A percentile compares a stretch with the other conserved stretches of the same genome.
Evolutionary conservation across 1,140 invertebrate genomes (phyloP).

Genomic region (Calliopsis andreniformis): DNA sequence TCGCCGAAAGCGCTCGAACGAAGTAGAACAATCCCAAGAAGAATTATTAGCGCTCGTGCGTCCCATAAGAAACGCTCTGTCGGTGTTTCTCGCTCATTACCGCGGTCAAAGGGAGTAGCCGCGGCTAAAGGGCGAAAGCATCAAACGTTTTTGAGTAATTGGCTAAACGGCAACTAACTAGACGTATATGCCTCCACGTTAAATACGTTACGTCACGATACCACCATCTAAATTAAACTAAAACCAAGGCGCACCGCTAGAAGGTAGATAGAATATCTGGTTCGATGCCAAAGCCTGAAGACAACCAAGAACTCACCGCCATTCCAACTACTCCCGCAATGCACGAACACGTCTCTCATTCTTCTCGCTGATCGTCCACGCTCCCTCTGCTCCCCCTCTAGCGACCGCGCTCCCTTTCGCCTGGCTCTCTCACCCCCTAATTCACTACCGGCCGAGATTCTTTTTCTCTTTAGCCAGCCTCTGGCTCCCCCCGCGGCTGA

Average conservation of each 20-base stretch:
- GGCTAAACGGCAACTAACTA: conserved; percentile 66
- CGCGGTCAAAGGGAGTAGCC: neutral
- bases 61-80: too few relatives aligned
- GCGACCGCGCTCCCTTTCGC: conserved; percentile 1
- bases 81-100: neutral
- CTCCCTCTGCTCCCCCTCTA: conserved; percentile 1
- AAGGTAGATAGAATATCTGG: conserved; percentile 74
- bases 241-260: conserved; percentile 70
- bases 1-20: too few relatives aligned
- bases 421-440: conserved; percentile 28
- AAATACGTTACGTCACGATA: conserved; percentile 73
- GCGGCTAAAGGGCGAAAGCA: conserved; percentile 4
- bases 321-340: conserved; percentile 74
- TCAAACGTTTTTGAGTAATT: conserved; percentile 54
- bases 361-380: conserved; percentile 43
- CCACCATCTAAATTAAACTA: conserved; percentile 75
- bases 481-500: neutral
- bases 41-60: too few relatives aligned
- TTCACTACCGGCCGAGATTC: conserved; percentile 23
- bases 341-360: conserved; percentile 65
- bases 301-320: conserved; percentile 68
- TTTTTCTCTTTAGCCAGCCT: conserved; percentile 27
- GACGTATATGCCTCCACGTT: conserved; percentile 56
- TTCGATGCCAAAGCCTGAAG: conserved; percentile 72
- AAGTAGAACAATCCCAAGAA: too few relatives aligned